These are phyloP conservation scores for Phaedon cochleariae DNA, from an alignment of 2,888 invertebrate species.

Conservation along the genomic window DNA sequence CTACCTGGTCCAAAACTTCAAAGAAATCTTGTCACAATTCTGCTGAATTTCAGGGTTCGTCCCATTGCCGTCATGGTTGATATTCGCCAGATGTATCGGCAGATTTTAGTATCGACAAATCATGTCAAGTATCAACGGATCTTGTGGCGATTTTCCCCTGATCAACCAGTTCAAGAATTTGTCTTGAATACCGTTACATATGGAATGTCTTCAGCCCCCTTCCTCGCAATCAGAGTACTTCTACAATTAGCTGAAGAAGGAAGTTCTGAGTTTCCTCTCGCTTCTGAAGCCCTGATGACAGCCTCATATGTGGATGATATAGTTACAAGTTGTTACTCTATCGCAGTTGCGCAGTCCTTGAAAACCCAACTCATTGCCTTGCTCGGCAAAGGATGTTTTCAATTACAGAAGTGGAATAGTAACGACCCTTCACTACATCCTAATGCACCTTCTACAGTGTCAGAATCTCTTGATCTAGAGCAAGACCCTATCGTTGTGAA, in stretches of 20 bases:
- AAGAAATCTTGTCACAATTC: neutral
- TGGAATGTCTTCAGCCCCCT: conserved; percentile 10
- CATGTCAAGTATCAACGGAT: neutral
- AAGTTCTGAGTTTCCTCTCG: neutral
- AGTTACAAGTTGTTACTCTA: neutral
- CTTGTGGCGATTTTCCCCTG: neutral
- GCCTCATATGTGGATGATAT: neutral
- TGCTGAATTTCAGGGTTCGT: neutral
- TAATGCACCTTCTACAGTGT: no score
- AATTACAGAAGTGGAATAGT: conserved; percentile 11
- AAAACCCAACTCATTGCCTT: neutral
- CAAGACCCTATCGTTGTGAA: neutral
- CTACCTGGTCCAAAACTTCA: conserved; percentile 2
- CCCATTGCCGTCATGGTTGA: neutral
- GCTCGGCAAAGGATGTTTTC: neutral
- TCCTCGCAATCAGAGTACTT: neutral
- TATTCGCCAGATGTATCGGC: neutral
- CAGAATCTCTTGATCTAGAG: neutral
- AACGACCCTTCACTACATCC: neutral
- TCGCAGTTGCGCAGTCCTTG: neutral
- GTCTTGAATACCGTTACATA: neutral
- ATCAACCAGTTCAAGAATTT: neutral
- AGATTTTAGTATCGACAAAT: neutral
- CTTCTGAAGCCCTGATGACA: neutral
- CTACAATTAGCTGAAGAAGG: neutral